A percentile compares a stretch with the other conserved stretches of the same genome.
These are phyloP conservation scores for Zele albiditarsus DNA, from an alignment of 2,888 invertebrate genomes.

Conservation along the genomic window DNA sequence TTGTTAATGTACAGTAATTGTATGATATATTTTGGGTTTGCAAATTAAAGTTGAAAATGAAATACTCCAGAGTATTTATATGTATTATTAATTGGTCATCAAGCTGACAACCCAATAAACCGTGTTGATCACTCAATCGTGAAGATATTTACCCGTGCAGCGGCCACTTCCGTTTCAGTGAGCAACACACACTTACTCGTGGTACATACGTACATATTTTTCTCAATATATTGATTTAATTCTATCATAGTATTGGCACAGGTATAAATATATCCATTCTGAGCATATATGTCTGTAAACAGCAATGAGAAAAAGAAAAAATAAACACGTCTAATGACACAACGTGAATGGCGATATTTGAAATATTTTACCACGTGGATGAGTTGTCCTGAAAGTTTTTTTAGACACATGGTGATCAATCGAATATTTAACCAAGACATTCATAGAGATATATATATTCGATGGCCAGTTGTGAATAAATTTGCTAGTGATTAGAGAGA, in stretches of 20 bases:
- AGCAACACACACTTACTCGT: not conserved
- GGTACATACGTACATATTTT: not conserved
- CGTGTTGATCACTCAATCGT: constrained; percentile 6
- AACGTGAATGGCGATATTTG: too few species aligned
- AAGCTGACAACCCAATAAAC: constrained; percentile 6
- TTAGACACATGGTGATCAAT: too few species aligned
- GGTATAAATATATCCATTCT: too few species aligned
- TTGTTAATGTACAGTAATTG: not conserved
- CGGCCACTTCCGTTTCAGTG: constrained; percentile 15
- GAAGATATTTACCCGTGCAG: not conserved
- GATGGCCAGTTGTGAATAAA: too few species aligned
- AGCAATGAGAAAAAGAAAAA: not conserved
- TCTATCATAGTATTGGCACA: not conserved
- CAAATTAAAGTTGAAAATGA: not conserved
- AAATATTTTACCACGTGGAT: too few species aligned
- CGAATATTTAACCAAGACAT: too few species aligned
- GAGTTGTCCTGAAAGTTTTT: too few species aligned
- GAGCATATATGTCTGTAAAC: too few species aligned
- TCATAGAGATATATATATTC: too few species aligned
- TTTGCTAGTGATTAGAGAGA: too few species aligned
- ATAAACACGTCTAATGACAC: not conserved
- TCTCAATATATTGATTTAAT: constrained; percentile 15
- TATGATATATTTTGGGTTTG: not conserved
- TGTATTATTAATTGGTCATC: not conserved
- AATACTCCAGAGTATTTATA: not conserved